Percentiles rank a stretch among this genome's conserved stretches.
Conservation (phyloP, 2,113 vertebrate genomes). For the Manacus vitellinus region DNA sequence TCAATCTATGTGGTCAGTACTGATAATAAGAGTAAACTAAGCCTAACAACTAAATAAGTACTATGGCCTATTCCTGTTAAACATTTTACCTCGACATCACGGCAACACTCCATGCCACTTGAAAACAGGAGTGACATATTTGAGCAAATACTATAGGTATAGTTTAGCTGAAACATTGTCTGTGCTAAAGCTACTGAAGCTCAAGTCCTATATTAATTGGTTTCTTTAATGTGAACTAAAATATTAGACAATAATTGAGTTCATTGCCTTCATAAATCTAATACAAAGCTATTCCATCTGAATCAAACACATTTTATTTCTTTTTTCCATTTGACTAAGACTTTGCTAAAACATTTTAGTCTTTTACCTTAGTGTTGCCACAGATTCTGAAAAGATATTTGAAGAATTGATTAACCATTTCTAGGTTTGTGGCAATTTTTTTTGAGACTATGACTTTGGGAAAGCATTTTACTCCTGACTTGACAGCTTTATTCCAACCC, state of each 20-base stretch:
- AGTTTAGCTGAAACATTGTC: neutral
- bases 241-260: neutral
- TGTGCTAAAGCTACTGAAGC: neutral
- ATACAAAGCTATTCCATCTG: neutral
- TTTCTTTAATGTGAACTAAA: neutral
- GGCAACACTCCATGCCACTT: neutral
- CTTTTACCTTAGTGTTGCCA: neutral
- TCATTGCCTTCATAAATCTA: neutral
- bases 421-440: neutral
- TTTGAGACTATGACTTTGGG: neutral
- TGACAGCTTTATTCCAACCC: conserved; percentile 47
- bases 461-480: conserved; percentile 13
- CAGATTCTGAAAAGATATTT: neutral
- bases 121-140: neutral
- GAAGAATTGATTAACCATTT: neutral
- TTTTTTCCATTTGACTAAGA: neutral
- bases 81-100: neutral
- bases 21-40: neutral
- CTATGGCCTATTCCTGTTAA: neutral
- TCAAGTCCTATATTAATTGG: neutral
- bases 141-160: neutral
- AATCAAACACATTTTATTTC: neutral
- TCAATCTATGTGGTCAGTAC: neutral
- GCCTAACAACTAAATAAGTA: neutral
- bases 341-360: neutral